Base-by-base conservation (phyloP, 2,113 vertebrate genomes). In the Poecile atricapillus region DNA sequence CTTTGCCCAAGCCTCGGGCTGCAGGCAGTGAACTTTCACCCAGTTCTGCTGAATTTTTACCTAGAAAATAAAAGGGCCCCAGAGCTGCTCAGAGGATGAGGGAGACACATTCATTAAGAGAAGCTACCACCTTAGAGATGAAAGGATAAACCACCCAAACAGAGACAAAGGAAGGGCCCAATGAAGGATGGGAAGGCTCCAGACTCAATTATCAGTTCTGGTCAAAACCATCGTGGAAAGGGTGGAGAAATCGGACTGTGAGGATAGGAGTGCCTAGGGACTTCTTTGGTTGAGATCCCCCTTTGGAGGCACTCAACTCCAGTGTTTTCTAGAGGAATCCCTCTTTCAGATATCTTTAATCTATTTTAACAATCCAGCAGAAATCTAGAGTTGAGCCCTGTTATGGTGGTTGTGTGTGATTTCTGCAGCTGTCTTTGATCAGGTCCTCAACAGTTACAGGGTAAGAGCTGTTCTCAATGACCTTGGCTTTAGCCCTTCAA, bases 201-300 rank as follows among this genome's bases (percentile, higher is more conserved):
- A 75, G 16, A 13, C 39, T 8, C 19, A 41, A 1, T 8, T 35
- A 25, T 31, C 41, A 21, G 4, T 46, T 41, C n/a, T 30, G 58
- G 31, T 35, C 2, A 1, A 10, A 60, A 30, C 23, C 20, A 11
- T 9, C 0, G 0, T 67, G n/a, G 30, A 44, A 53, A 8, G 37
- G 6, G 5, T 67, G 13, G 68, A 44, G 11, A 53, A 41, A 21
- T 1, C 46, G 33, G 4, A 8, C 24, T 44, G 8, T 20, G 23
- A 39, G 33, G 16, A 4, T 8, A 5, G 3, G 8, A 46, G 27
- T 39, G 33, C 19, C 11, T 37, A 59, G 53, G 13, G 27, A 16
- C 20, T 65, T 65, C 37, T 24, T 28, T 33, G 14, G 16, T 28
- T 28, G 77, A 59, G 5, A 28, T 20, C 44, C 7, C 17, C 43